A percentile compares a stretch with the other conserved stretches of the same genome.
phyloP scores from a whole-genome alignment of 2,888 invertebrate species.

The Terebella lapidaria region DNA sequence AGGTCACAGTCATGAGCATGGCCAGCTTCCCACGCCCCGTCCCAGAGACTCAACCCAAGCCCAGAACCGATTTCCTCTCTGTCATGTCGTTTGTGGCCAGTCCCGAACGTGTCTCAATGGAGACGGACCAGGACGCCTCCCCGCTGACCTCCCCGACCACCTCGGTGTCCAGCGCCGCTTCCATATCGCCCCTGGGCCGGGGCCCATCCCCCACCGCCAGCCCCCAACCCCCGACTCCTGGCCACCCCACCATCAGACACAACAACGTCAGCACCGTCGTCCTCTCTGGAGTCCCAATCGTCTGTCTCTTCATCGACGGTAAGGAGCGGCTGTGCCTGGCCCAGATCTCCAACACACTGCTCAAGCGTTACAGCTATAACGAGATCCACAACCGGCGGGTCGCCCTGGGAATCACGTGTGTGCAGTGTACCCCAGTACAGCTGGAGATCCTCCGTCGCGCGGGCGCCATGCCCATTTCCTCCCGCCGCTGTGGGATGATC shows the following conservation, averaged over 20 bases:
- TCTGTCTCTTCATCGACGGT: slow-evolving; percentile 85
- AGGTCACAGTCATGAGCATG: no score
- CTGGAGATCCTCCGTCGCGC: slow-evolving; percentile 63
- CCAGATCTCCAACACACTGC: slow-evolving; percentile 91
- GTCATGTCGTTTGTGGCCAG: no score
- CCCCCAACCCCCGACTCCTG: no score
- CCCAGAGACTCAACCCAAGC: no score
- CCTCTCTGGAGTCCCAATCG: slow-evolving; percentile 83
- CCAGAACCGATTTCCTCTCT: no score
- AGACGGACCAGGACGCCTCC: no score
- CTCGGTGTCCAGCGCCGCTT: no score
- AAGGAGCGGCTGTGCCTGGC: slow-evolving; percentile 89
- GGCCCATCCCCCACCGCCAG: no score
- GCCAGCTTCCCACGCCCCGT: no score
- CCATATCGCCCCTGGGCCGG: no score
- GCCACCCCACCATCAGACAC: slow-evolving; percentile 2
- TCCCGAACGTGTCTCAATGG: no score
- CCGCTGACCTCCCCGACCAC: no score
- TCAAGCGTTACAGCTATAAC: slow-evolving; percentile 94
- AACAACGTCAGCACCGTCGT: slow-evolving; percentile 73
- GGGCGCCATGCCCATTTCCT: slow-evolving; percentile 57
- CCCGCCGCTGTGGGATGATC: slow-evolving; percentile 74
- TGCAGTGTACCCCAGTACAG: slow-evolving; percentile 92
- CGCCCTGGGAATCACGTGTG: slow-evolving; percentile 82
- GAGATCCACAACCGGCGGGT: slow-evolving; percentile 89